Base-by-base conservation (phyloP, 2,888 invertebrate genomes). In the Aporophyla lueneburgensis region DNA sequence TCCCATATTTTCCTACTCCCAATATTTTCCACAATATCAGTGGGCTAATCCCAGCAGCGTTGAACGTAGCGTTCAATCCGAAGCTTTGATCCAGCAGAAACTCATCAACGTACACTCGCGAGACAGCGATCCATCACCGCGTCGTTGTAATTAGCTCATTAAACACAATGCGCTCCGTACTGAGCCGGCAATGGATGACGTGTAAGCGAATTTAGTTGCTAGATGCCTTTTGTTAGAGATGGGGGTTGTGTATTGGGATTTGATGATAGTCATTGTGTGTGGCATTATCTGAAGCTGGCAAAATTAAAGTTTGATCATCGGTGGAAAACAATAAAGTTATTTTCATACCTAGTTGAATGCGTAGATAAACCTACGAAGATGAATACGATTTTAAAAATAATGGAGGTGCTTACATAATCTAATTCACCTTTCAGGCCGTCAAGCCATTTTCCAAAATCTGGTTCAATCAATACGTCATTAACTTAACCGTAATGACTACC, bases 51-150 rank as follows among this genome's bases (percentile, higher is more conserved):
- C 78, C 24, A 58, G 21, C 56, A 56, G 46, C 67, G 67, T 63
- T 72, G 78, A 85, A 77, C 68, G 65, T 46, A 59, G 1, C 68
- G 67, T 74, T 72, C 61, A 70, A 61, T 78, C 24, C 59, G n/a
- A 67, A 65, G 66, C 68, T 74, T 65, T 62, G 73, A 81, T 78
- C 68, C 68, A 53, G 69, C 73, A 74, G 71, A 61, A 83, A 73
- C 80, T 80, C 84, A 78, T 78, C 77, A 84, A 75, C 78, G 59
- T 71, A 65, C 43, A 69, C 80, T 77, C 77, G 82, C 82, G 71
- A 88, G 74, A 71, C 78, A 72, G 78, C 74, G 67, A 86, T 87
- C 85, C 82, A 80, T 87, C 87, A 86, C 81, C 51, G 70, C 71
- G 59, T 63, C 46, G 33, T 40, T 73, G 72, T 87, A 87, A 87